Base-by-base conservation (phyloP, 2,797 vertebrate species). In the Sphenopsis melanotis region DNA sequence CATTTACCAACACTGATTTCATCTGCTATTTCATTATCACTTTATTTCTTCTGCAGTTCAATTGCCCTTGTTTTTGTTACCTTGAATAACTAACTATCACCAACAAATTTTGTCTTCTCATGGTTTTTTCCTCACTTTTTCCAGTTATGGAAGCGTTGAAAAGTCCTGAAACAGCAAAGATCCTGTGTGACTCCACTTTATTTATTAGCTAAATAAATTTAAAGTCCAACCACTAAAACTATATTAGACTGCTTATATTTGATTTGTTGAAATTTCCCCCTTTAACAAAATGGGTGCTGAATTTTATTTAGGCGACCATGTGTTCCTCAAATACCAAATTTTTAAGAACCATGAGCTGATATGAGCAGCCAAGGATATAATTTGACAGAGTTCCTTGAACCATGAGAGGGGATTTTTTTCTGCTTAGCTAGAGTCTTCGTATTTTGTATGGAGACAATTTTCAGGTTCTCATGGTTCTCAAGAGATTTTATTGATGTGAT, bases 1-100 rank as follows among this genome's bases (percentile, higher is more conserved):
- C 47, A 68, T 83, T 89, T 94, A 39, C 68, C 68, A 69, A 53
- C 37, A 39, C 29, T 39, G 63, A 79, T 89, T 87, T 92, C 24
- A 66, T 85, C 75, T 93, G 50, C 78, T 17, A 10, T 80, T 95
- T 96, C 71, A 80, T 92, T 91, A 92, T 71, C 52, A 57, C 37
- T 89, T 93, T 70, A 90, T 90, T 94, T 91, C 49, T 91, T 71
- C 32, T 68, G 55, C 22, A 69, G 22, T 76, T 92, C 39, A 15
- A 29, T 83, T 91, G n/a, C 53, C 42, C 64, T 93, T 76, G 13
- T 74, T 94, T 91, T 89, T 80, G 64, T 83, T 91, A 27, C 23
- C 15, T 80, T 80, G 34, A 94, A 63, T 64, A 89, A 74, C 49
- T 81, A 55, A 65, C 36, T 70, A 72, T 63, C 68, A 64, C 10